These are phyloP conservation scores for Anoplophora glabripennis DNA, from an alignment of 1,140 invertebrate species.

Conservation along the genomic window DNA sequence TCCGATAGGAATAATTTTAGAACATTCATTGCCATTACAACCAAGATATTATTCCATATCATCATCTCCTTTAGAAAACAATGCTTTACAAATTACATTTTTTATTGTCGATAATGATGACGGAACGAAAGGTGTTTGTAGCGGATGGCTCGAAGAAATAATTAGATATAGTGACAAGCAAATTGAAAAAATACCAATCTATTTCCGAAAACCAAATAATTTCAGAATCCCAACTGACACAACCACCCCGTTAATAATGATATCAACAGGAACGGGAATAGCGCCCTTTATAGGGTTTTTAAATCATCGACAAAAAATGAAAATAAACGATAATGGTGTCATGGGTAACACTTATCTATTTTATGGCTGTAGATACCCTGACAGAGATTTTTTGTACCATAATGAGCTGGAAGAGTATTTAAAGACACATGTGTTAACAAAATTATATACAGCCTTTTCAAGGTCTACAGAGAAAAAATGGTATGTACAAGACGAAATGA, in stretches of 20 bases:
- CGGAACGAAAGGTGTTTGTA: slow-evolving; percentile 62
- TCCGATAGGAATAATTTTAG: slow-evolving; percentile 62
- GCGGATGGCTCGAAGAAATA: slow-evolving; percentile 59
- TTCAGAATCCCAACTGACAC: slow-evolving; percentile 58
- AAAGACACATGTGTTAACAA: slow-evolving; percentile 52
- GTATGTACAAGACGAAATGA: slow-evolving; percentile 64
- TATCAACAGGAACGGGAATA: slow-evolving; percentile 80
- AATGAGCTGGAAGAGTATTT: slow-evolving; percentile 57
- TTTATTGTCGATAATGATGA: slow-evolving; percentile 59
- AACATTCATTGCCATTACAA: slow-evolving; percentile 69
- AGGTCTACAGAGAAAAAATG: slow-evolving; percentile 54
- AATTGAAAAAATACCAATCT: slow-evolving; percentile 54
- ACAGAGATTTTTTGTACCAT: slow-evolving; percentile 63
- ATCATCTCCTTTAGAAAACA: slow-evolving; percentile 57
- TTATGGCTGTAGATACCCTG: slow-evolving; percentile 70
- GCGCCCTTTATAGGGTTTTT: slow-evolving; percentile 75
- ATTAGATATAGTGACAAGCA: slow-evolving; percentile 32
- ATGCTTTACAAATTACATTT: slow-evolving; percentile 64
- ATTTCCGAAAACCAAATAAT: slow-evolving; percentile 59
- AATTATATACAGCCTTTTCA: slow-evolving; percentile 65
- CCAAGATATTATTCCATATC: slow-evolving; percentile 80
- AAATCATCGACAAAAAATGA: slow-evolving; percentile 49
- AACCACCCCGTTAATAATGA: slow-evolving; percentile 65
- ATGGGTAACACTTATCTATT: slow-evolving; percentile 61
- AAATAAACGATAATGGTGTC: slow-evolving; percentile 26